Evolutionary conservation across 2,888 invertebrate genomes (phyloP).

Genomic region (Platycnemis pennipes): DNA sequence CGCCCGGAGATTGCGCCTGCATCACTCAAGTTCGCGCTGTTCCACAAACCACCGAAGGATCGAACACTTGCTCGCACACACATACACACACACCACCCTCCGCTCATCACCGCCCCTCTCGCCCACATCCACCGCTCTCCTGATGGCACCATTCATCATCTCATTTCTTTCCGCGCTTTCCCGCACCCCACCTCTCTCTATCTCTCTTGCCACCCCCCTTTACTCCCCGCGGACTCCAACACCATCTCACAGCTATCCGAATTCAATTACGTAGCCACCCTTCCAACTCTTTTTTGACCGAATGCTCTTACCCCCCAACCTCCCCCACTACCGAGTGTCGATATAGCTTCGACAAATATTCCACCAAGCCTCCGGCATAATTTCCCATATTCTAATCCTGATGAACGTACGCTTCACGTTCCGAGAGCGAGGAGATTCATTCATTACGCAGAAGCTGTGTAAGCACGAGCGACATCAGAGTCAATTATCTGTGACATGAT

Average conservation of each 20-base stretch:
- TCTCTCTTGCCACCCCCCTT: background rate
- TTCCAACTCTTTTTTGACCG: background rate
- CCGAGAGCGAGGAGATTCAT: background rate
- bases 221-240: background rate
- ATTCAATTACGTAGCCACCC: background rate
- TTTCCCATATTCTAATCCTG: background rate
- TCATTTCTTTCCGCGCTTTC: background rate
- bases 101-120: background rate
- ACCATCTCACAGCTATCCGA: background rate
- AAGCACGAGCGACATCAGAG: background rate
- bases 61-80: background rate
- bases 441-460: background rate
- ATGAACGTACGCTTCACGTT: background rate
- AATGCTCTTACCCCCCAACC: background rate
- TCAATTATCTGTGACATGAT: background rate
- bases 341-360: background rate
- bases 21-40: background rate
- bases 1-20: background rate
- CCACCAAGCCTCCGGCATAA: background rate
- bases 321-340: background rate
- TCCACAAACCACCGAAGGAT: background rate
- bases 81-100: background rate
- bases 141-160: conserved; percentile 4
- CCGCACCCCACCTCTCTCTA: background rate
- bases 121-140: background rate